Evolutionary conservation across 1,140 invertebrate species (phyloP), one percentile per base, ranked within the genome.

Genomic region (Drosophila burlai): DNA sequence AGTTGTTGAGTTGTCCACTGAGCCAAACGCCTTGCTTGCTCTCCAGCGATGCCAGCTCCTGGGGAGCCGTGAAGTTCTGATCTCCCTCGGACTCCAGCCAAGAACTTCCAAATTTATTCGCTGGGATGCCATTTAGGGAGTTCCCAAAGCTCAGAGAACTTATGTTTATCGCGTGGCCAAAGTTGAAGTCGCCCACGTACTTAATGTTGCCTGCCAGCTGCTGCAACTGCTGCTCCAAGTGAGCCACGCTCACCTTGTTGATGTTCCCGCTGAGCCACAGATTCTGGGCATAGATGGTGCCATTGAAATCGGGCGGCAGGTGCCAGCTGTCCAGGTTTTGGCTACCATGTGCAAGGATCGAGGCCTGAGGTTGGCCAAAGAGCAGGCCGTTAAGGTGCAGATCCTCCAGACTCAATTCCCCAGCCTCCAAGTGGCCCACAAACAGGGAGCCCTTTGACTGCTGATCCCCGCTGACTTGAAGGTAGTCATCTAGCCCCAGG

Each of bases 151-250:
- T 79, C 2, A 93, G 47, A 1, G 77, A 66, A 16, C 58, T 83
- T 5, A 93, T 75, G 40, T 89, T 85, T 9, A 93, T 68, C 1
- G 73, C 42, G n/a, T 91, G 83, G 4, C 91, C 79, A 57, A 94
- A 93, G 29, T 55, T 83, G 4, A 92, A 79, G 63, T 92, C 80
- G 0, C 91, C 92, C 8, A 92, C 90, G 40, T 92, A 93, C 63
- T 92, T 89, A 26, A 93, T 90, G 18, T 92, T 92, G 9, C 84
- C 78, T 31, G 85, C 86, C 66, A 93, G 65, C 65, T 93, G 85
- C 58, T 82, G 69, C 15, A 92, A 50, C 40, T 92, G 76, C 24
- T 83, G 80, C 57, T 92, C 86, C 31, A 93, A 46, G 10, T 83
- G 69, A 15, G 42, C 34, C 8, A 90, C 72, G 10, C 42, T 66